Evolutionary conservation across 2,888 invertebrate genomes (phyloP).

Genomic region (Meloe dianella): DNA sequence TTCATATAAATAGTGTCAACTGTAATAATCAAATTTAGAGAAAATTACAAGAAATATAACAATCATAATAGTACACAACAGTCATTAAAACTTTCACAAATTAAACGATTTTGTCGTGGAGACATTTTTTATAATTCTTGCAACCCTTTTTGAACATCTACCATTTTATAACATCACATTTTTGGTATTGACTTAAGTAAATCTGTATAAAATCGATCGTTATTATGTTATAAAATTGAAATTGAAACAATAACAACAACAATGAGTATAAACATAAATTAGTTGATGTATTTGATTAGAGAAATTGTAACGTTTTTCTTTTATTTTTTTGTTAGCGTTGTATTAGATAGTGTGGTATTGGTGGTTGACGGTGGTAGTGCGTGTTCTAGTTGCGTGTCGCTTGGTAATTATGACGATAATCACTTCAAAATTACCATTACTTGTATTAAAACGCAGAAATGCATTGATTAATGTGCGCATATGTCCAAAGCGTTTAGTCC

Average conservation of each 20-base stretch:
- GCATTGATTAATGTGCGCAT: slow-evolving; percentile 43
- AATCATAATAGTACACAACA: neutral
- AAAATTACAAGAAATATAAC: neutral
- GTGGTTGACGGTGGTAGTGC: slow-evolving; percentile 25
- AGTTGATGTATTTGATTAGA: slow-evolving; percentile 19
- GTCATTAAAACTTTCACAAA: neutral
- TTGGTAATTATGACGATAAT: slow-evolving; percentile 52
- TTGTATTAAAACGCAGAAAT: slow-evolving; percentile 51
- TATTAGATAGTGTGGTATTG: neutral
- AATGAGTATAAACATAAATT: neutral
- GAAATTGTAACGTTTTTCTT: neutral
- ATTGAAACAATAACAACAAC: neutral
- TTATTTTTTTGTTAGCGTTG: neutral
- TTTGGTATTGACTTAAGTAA: neutral
- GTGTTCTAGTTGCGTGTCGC: slow-evolving; percentile 50
- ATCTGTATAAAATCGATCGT: neutral
- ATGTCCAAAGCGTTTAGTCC: slow-evolving; percentile 29
- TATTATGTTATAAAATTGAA: neutral
- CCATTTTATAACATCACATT: neutral
- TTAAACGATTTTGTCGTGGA: neutral
- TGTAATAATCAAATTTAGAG: neutral
- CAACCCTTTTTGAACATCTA: neutral
- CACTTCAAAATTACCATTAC: slow-evolving; percentile 55
- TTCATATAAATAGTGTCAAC: slow-evolving; percentile 3
- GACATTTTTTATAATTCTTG: neutral